Evolutionary conservation across 1,140 invertebrate genomes (phyloP).

Genomic region (Cryptotermes secundus): DNA sequence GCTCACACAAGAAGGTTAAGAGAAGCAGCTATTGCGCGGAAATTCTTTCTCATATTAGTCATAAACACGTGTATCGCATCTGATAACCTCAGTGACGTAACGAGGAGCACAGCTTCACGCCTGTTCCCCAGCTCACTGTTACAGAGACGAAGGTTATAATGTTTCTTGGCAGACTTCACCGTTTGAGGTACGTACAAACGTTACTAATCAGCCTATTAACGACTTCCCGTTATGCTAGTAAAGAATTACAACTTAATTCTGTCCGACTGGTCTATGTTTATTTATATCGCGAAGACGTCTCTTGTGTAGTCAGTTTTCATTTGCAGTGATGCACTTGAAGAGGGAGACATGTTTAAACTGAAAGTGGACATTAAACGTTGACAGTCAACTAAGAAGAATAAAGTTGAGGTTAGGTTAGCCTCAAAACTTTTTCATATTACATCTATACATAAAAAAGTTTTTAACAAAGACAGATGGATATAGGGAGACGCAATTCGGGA

Average conservation of each 20-base stretch:
- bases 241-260: neutral
- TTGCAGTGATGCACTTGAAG: neutral
- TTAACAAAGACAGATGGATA: slow-evolving; percentile 26
- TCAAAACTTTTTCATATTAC: neutral
- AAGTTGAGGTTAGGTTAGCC: slow-evolving; percentile 3
- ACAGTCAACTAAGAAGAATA: slow-evolving; percentile 24
- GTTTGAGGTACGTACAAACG: neutral
- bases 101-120: neutral
- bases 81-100: too few relatives aligned
- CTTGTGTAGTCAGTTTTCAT: neutral
- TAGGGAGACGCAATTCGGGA: neutral
- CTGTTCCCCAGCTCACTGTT: neutral
- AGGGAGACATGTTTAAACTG: neutral
- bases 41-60: too few relatives aligned
- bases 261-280: neutral
- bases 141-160: neutral
- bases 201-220: neutral
- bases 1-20: neutral
- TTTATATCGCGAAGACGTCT: neutral
- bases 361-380: slow-evolving; percentile 18
- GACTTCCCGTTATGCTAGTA: neutral
- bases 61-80: too few relatives aligned
- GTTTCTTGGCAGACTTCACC: neutral
- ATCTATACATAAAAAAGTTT: neutral
- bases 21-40: neutral